Base-by-base conservation (phyloP, 2,888 invertebrate genomes). In the Nemoura dubitans region DNA sequence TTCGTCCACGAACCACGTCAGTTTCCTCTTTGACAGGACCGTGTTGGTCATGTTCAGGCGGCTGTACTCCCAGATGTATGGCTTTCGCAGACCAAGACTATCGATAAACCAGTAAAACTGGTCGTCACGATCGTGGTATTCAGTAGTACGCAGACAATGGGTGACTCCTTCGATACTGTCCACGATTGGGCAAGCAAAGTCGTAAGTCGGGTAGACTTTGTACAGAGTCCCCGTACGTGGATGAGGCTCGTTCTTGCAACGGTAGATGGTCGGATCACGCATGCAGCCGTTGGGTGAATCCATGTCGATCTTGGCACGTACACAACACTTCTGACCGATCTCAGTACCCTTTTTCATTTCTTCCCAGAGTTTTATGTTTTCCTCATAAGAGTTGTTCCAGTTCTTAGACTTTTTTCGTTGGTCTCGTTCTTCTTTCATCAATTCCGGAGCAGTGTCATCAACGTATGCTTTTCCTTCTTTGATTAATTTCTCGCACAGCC, bases 111-210 rank as follows among this genome's bases (percentile, higher is more conserved):
- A 99, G 92, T 97, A 98, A 92, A 98, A 99, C 92, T 99, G 99
- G 59, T 97, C 97, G 92, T 99, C 99, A 30, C 98, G 93, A 92
- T 99, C 99, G 90, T 98, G 98, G 92, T 99, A 99, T 92, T 99
- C 99, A 93, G 98, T 99, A 0, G 99, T 99, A 84, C 99, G 94
- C 85, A 99, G 93, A 0, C 98, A 98, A 91, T 99, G 99, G 0
- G 99, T 99, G 26, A 99, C 98, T 86, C 97, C 96, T 93, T 99
- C 99, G 85, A 99, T 94, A 25, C 98, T 96, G 92, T 99, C 99
- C 85, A 99, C 99, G 90, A 99, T 98, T 0, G 99, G 99, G 91
- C 99, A 99, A 0, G 99, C 99, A 93, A 99, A 99, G 92, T 99
- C 99, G 90, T 99, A 99, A 0, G 99, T 99, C 28, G 99, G 99